These are phyloP conservation scores for Drosophila trichaetosa DNA, from an alignment of 2,888 invertebrate species.

Conservation along the genomic window DNA sequence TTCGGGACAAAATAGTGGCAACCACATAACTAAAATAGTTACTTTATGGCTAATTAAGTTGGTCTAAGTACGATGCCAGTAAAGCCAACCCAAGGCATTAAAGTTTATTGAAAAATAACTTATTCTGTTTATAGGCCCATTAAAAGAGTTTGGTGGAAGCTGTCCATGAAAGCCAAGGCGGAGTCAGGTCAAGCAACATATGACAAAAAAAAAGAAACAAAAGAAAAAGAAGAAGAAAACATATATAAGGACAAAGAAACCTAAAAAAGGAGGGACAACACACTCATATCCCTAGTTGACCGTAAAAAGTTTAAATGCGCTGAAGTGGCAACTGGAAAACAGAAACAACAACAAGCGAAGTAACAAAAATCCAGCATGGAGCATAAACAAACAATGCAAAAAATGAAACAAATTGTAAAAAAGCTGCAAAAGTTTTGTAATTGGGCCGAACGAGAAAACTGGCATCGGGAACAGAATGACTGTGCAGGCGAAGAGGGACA, in stretches of 20 bases:
- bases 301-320: constrained; percentile 58
- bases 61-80: neutral
- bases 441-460: constrained; percentile 32
- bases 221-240: neutral
- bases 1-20: neutral
- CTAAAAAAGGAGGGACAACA: constrained; percentile 14
- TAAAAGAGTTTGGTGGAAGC: constrained; percentile 16
- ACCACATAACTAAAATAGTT: constrained; percentile 17
- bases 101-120: constrained; percentile 38
- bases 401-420: constrained; percentile 47
- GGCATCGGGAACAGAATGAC: constrained; percentile 1
- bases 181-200: constrained; percentile 26
- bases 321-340: constrained; percentile 35
- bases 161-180: neutral
- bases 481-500: neutral
- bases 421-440: constrained; percentile 46
- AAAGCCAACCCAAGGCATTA: constrained; percentile 10
- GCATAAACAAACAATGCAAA: constrained; percentile 41
- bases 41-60: constrained; percentile 32
- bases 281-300: constrained; percentile 52
- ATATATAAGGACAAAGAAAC: neutral
- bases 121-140: constrained; percentile 27
- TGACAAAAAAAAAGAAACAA: constrained; percentile 13
- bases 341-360: constrained; percentile 1
- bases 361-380: constrained; percentile 23